Evolutionary conservation across 2,113 vertebrate genomes (phyloP).

Genomic region (Daphoenositta chrysoptera): DNA sequence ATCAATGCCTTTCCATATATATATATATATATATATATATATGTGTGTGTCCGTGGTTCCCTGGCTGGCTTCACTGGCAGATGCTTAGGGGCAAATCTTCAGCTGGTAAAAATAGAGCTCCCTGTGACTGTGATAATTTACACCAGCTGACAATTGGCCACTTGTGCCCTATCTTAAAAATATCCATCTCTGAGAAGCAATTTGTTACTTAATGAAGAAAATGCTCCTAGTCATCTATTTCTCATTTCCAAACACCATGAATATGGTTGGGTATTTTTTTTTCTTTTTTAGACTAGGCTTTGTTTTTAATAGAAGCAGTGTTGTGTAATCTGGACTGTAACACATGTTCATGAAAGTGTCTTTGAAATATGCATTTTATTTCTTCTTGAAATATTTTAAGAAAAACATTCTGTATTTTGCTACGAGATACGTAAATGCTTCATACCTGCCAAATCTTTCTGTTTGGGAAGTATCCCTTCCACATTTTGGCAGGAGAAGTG

Average conservation of each 20-base stretch:
- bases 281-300: not conserved
- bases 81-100: slow-evolving; percentile 14
- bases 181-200: not conserved
- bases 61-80: not conserved
- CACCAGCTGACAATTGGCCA: not conserved
- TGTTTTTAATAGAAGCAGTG: not conserved
- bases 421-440: not conserved
- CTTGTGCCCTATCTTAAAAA: slow-evolving; percentile 18
- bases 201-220: slow-evolving; percentile 19
- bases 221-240: not conserved
- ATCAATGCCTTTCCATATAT: not conserved
- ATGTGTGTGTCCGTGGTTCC: not conserved
- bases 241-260: not conserved
- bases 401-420: not conserved
- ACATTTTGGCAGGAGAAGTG: not conserved
- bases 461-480: not conserved
- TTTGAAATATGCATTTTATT: not conserved
- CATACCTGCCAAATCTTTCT: not conserved
- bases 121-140: not conserved
- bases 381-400: not conserved
- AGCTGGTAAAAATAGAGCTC: slow-evolving; percentile 37
- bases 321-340: not conserved
- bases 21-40: too few relatives aligned
- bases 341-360: not conserved
- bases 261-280: not conserved